Percentiles rank a stretch among this genome's conserved stretches.
phyloP scores from a whole-genome alignment of 1,140 invertebrate species.

The Panagrolaimus sp. region DNA sequence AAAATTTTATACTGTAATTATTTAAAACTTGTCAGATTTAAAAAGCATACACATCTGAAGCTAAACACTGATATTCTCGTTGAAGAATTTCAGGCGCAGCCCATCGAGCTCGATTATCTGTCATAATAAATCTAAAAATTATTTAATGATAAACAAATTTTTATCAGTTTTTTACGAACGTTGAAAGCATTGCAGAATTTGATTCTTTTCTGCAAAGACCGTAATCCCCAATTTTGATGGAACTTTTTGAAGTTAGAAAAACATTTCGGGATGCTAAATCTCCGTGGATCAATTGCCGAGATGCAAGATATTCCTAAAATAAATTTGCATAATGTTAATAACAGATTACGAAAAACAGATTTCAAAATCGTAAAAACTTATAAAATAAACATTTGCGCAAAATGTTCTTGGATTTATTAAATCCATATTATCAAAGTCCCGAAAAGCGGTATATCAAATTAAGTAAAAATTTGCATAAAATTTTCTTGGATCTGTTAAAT shows the following conservation, averaged over 20 bases:
- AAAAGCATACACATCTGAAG: slow-evolving; percentile 17
- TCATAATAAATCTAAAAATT: not conserved
- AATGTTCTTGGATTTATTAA: no score
- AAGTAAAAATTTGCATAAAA: no score
- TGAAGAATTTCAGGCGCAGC: not conserved
- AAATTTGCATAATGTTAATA: no score
- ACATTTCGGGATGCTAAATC: slow-evolving; percentile 10
- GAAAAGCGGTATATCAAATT: no score
- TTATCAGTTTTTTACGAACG: not conserved
- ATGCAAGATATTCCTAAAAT: slow-evolving; percentile 8
- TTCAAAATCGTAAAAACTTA: no score
- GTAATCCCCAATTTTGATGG: not conserved
- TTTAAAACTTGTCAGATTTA: not conserved
- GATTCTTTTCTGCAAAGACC: slow-evolving; percentile 10
- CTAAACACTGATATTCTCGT: not conserved
- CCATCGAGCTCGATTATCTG: slow-evolving; percentile 16
- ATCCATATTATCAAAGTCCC: no score
- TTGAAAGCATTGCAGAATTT: not conserved
- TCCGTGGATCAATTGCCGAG: not conserved
- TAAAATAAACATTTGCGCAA: no score
- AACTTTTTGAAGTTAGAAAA: not conserved
- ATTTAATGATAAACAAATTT: not conserved
- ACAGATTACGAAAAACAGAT: no score
- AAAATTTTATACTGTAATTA: not conserved
- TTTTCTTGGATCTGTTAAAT: not conserved